Percentiles rank a stretch among this genome's conserved stretches.
These are phyloP conservation scores for Nothocercus julius DNA, from an alignment of 2,113 vertebrate species.

Conservation along the genomic window DNA sequence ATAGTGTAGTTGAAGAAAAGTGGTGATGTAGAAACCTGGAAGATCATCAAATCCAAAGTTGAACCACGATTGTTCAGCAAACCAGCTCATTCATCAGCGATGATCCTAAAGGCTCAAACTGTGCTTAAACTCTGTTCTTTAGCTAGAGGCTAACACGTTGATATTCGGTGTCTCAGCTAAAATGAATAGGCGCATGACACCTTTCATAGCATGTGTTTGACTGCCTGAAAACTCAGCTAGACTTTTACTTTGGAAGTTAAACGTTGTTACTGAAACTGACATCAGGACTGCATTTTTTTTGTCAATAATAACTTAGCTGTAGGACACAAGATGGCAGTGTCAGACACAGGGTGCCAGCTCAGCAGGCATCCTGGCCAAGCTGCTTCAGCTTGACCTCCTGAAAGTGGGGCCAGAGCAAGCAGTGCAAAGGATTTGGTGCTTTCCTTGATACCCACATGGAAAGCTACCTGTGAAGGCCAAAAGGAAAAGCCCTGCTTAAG, in stretches of 20 bases:
- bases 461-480: neutral
- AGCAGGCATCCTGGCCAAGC: too few species aligned
- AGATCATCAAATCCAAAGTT: neutral
- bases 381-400: neutral
- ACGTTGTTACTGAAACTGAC: neutral
- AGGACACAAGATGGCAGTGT: constrained; percentile 56
- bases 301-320: neutral
- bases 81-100: neutral
- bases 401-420: neutral
- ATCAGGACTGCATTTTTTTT: neutral
- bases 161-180: neutral
- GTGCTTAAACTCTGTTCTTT: neutral
- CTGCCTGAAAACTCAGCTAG: neutral
- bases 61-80: neutral
- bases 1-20: neutral
- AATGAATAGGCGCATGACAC: neutral
- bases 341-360: neutral
- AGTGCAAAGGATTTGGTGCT: neutral
- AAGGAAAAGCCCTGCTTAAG: neutral
- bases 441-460: neutral
- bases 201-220: neutral
- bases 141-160: neutral
- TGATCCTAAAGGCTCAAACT: neutral
- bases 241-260: neutral
- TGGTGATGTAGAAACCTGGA: neutral